These are phyloP conservation scores for Prunella fulvescens DNA, from an alignment of 2,113 vertebrate genomes.

Conservation along the genomic window DNA sequence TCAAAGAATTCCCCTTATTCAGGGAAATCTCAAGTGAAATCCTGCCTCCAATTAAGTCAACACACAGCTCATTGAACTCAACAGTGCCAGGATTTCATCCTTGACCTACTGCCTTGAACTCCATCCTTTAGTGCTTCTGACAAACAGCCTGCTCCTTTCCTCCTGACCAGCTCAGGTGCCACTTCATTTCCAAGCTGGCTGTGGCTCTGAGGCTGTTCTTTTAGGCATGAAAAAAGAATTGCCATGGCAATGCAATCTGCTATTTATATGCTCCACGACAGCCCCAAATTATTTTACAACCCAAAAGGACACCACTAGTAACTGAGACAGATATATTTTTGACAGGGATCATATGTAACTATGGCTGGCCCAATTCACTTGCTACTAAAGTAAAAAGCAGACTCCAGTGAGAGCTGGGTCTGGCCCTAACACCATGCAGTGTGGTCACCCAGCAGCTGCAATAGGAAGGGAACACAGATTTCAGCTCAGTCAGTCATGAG, in stretches of 20 bases:
- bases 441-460: not conserved
- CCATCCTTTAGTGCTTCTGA: not conserved
- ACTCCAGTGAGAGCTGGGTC: not conserved
- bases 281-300: not conserved
- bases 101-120: not conserved
- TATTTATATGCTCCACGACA: not conserved
- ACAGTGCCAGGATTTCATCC: not conserved
- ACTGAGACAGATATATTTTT: not conserved
- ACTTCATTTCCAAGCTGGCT: not conserved
- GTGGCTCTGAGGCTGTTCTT: not conserved
- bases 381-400: not conserved
- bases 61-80: not conserved
- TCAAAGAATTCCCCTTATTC: conserved; percentile 17
- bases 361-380: not conserved
- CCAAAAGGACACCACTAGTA: not conserved
- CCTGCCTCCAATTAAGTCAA: not conserved
- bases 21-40: conserved; percentile 21
- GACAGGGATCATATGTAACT: not conserved
- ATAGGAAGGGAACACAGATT: not conserved
- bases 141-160: not conserved
- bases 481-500: not conserved
- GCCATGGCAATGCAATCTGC: not conserved
- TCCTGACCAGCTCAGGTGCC: not conserved
- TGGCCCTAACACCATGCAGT: not conserved
- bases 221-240: not conserved